These are phyloP conservation scores for Blastobasis adustella DNA, from an alignment of 2,888 invertebrate species.

Conservation along the genomic window DNA sequence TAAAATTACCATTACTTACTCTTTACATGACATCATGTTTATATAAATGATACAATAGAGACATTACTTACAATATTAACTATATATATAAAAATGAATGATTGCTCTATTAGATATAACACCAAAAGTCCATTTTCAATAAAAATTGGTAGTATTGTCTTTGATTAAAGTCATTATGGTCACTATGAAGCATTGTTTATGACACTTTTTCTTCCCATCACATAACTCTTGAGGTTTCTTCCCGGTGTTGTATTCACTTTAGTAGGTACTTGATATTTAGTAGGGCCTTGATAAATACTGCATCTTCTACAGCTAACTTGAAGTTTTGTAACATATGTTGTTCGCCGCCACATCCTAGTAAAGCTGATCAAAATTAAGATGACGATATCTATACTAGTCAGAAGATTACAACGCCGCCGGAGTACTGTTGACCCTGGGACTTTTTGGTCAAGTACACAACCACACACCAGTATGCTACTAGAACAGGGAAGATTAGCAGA, in stretches of 20 bases:
- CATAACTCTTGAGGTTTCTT: constrained; percentile 14
- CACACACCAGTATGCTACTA: constrained; percentile 55
- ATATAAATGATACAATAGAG: constrained; percentile 9
- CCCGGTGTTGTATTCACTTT: constrained; percentile 1
- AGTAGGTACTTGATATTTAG: background rate
- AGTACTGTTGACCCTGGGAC: constrained; percentile 31
- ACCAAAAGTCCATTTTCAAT: constrained; percentile 22
- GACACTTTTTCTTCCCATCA: constrained; percentile 20
- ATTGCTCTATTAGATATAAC: constrained; percentile 12
- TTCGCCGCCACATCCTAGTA: constrained; percentile 49
- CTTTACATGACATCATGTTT: no score
- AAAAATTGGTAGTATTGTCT: constrained; percentile 13
- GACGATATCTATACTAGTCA: constrained; percentile 11
- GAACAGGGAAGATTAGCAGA: constrained; percentile 49
- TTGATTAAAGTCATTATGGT: constrained; percentile 23
- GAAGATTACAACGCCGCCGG: constrained; percentile 34
- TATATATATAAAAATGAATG: constrained; percentile 17
- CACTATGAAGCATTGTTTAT: constrained; percentile 22
- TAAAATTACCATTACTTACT: no score
- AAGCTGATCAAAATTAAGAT: constrained; percentile 56
- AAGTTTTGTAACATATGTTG: constrained; percentile 25
- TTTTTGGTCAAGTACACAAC: constrained; percentile 49
- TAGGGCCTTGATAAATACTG: constrained; percentile 8
- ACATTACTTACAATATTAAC: constrained; percentile 30
- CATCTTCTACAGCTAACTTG: constrained; percentile 34